phyloP scores from a whole-genome alignment of 2,888 invertebrate genomes.

The Volucella inanis region DNA sequence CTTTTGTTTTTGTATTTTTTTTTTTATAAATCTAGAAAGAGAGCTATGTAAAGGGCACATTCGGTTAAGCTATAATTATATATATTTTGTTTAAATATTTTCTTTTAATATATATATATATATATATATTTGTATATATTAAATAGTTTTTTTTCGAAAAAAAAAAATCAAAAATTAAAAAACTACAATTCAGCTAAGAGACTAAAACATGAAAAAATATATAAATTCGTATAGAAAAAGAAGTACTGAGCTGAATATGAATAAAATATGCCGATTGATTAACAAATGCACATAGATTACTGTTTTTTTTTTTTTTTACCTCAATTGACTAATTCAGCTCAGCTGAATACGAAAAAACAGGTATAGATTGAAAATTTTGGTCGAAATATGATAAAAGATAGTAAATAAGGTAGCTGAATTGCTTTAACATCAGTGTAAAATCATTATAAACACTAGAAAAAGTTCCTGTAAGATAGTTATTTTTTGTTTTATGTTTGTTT shows the following conservation, averaged over 20 bases:
- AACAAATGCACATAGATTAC: slow-evolving; percentile 58
- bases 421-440: slow-evolving; percentile 61
- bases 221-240: slow-evolving; percentile 1
- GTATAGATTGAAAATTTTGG: slow-evolving; percentile 51
- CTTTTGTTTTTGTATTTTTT: slow-evolving; percentile 59
- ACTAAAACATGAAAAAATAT: slow-evolving; percentile 46
- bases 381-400: slow-evolving; percentile 51
- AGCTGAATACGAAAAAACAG: slow-evolving; percentile 31
- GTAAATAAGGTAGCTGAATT: slow-evolving; percentile 59
- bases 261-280: slow-evolving; percentile 74
- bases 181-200: slow-evolving; percentile 53
- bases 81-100: slow-evolving; percentile 76
- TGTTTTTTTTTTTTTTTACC: slow-evolving; percentile 15
- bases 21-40: slow-evolving; percentile 81
- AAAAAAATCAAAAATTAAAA: slow-evolving; percentile 45
- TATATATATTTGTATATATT: slow-evolving; percentile 74
- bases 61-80: slow-evolving; percentile 83
- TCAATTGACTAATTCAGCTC: slow-evolving; percentile 61
- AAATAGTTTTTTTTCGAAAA: slow-evolving; percentile 60
- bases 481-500: slow-evolving; percentile 22
- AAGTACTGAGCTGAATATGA: slow-evolving; percentile 68
- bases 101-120: slow-evolving; percentile 75
- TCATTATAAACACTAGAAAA: slow-evolving; percentile 69
- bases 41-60: slow-evolving; percentile 84
- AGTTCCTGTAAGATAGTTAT: slow-evolving; percentile 73